Evolutionary conservation across 2,888 invertebrate genomes (phyloP), one percentile per base, ranked within the genome.

Genomic region (Meiosimyza decipiens): DNA sequence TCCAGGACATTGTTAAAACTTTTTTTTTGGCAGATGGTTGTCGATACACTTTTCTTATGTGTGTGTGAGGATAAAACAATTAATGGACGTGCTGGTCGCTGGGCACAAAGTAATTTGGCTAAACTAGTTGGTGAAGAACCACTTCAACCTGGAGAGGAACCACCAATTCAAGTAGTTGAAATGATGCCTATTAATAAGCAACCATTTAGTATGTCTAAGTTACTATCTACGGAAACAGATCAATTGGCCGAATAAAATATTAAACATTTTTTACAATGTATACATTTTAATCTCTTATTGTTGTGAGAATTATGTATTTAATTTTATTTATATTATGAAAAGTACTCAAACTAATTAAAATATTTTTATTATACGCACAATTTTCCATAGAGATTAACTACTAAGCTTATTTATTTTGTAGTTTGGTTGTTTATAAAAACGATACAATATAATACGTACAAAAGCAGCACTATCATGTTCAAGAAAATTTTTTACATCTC

Each of bases 1-100:
- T 12, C 6, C n/a, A 69, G 63, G 12, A 50, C 11, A 51, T 13
- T 63, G 11, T 9, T n/a, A 71, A 54, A 52, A 67, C 50, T 67
- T 52, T 47, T 4, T 57, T 60, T 72, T 64, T 74, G 77, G 28
- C 72, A 97, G 96, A 96, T 97, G 92, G 95, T 97, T 12, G 94
- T 98, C 9, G 97, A 98, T 85, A 96, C 98, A 0, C 88, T 98
- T 70, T 95, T 98, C 87, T 88, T 98, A 76, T 98, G 98, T 85
- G 95, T 96, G 81, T 97, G 97, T 83, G 97, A 97, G 86, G 97
- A 96, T 84, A 93, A 94, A 86, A 94, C 94, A 73, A 90, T 93
- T 85, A 95, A 96, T 84, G 93, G 93, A 2, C 90, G 90, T 0
- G 91, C 92, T 40, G 93, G 92, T 12, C 88, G 88, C 59, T 91